Conservation (phyloP, 2,797 vertebrate genomes). For the Eulemur albifrons region DNA sequence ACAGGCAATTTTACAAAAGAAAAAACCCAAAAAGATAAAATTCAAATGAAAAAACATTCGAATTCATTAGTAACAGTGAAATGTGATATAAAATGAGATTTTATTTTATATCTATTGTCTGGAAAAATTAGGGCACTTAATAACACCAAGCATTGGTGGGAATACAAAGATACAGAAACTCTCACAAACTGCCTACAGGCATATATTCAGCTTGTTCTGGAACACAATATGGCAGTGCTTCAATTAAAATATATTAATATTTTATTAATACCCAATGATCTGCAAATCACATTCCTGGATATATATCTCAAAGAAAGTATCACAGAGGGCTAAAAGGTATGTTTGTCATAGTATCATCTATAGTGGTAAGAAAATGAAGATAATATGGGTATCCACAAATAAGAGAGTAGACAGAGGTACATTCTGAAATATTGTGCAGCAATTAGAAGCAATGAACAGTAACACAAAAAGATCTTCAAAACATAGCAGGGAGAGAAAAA, state of each 20-base stretch:
- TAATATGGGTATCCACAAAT: background rate
- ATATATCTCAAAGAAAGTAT: background rate
- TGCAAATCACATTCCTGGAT: background rate
- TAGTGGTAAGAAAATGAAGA: background rate
- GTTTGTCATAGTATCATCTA: background rate
- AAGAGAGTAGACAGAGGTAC: background rate
- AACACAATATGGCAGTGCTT: background rate
- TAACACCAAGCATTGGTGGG: background rate
- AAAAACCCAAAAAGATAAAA: background rate
- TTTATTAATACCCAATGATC: background rate
- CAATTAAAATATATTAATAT: background rate
- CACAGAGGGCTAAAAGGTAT: background rate
- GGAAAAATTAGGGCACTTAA: background rate
- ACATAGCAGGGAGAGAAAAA: background rate
- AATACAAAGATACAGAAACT: background rate
- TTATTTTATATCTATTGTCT: background rate
- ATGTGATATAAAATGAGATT: conserved; percentile 16
- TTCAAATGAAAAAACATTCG: background rate
- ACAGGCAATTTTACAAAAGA: background rate
- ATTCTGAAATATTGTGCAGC: background rate
- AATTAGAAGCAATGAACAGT: background rate
- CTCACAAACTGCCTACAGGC: background rate
- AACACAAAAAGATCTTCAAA: background rate
- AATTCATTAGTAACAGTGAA: background rate
- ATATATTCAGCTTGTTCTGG: background rate